Evolutionary conservation across 1,140 invertebrate genomes (phyloP).

Genomic region (Cydia splendana): DNA sequence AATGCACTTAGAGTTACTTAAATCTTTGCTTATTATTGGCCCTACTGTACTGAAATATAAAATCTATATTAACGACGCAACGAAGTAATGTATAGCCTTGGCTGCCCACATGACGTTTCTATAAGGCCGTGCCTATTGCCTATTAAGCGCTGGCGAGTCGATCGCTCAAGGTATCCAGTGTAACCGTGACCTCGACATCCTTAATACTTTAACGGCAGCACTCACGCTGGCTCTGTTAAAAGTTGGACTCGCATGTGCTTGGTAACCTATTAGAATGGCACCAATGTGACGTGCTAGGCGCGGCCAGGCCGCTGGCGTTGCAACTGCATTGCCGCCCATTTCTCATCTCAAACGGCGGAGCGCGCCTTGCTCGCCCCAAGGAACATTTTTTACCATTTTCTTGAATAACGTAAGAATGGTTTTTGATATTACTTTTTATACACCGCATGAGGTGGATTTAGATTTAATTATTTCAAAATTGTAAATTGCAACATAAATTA

Average conservation of each 20-base stretch:
- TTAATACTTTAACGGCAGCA: no score
- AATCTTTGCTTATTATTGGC: background rate
- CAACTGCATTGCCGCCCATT: conserved; percentile 66
- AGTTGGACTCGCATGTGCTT: no score
- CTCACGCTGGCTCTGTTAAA: no score
- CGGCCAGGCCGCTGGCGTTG: conserved; percentile 49
- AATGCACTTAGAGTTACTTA: no score
- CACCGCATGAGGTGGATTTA: background rate
- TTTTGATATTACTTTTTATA: conserved; percentile 9
- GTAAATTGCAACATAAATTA: no score
- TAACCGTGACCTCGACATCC: no score
- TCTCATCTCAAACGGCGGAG: conserved; percentile 73
- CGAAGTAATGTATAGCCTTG: background rate
- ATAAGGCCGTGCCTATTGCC: background rate
- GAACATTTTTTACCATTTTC: conserved; percentile 31
- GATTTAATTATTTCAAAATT: no score
- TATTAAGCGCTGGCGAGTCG: background rate
- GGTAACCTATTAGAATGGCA: background rate
- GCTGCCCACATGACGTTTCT: background rate
- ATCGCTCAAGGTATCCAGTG: no score
- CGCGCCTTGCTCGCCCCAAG: conserved; percentile 38
- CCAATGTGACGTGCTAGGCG: conserved; percentile 31
- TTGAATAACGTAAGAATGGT: conserved; percentile 22
- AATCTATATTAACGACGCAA: background rate
- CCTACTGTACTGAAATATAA: background rate